These are phyloP conservation scores for Delphinus delphis DNA, from an alignment of 2,113 vertebrate genomes.

Conservation along the genomic window DNA sequence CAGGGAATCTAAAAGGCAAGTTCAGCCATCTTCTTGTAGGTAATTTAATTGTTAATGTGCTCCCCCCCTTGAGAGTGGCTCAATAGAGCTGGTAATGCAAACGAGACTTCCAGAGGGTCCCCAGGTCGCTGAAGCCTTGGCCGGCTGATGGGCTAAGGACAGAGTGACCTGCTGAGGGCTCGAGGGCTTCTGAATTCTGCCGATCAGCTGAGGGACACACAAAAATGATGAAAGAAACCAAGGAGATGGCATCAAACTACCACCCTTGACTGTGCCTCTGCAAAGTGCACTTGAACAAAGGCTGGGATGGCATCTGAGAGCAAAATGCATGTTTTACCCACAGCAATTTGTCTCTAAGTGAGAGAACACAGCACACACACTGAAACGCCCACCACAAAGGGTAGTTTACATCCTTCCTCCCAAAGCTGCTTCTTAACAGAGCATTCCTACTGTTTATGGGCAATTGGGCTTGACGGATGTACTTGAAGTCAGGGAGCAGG, in stretches of 20 bases:
- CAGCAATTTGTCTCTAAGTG: constrained; percentile 55
- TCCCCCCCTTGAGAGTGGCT: background rate
- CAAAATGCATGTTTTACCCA: constrained; percentile 47
- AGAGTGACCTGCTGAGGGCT: background rate
- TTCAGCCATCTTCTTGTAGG: background rate
- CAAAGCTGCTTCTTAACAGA: background rate
- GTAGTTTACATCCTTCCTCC: constrained; percentile 43
- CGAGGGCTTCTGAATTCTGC: background rate
- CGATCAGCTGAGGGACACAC: constrained; percentile 16
- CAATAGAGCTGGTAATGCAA: background rate
- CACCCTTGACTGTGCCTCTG: background rate
- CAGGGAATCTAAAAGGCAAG: background rate
- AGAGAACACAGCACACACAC: constrained; percentile 12
- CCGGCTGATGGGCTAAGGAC: constrained; percentile 7
- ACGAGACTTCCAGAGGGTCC: background rate
- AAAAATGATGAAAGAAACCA: constrained; percentile 53
- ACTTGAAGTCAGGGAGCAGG: background rate
- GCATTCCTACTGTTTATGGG: constrained; percentile 4
- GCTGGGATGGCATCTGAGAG: constrained; percentile 10
- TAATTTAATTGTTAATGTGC: background rate
- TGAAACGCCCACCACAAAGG: constrained; percentile 46
- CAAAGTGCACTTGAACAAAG: constrained; percentile 9
- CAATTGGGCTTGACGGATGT: constrained; percentile 44
- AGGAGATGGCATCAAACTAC: constrained; percentile 48
- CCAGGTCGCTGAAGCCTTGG: background rate